Base-by-base conservation (phyloP, 92 coral and sea anemone genomes). In the Zoanthus sansibaricus region DNA sequence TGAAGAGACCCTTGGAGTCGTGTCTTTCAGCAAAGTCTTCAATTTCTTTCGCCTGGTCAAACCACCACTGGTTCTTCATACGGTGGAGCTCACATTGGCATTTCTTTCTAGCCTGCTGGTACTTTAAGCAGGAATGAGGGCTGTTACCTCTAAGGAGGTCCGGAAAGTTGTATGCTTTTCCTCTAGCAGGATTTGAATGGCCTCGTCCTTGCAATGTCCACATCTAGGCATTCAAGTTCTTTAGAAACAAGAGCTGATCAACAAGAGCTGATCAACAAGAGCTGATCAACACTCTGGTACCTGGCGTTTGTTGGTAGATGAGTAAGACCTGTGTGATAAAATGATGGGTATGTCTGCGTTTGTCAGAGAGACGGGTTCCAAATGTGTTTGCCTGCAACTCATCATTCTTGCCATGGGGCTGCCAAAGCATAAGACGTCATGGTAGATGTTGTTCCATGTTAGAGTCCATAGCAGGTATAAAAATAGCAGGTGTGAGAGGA, bases 101-200 rank as follows among this genome's bases (percentile, higher is more conserved):
- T 9, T 54, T 54, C 0, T 54, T 54, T 58, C 66, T 58, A 58
- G 66, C 64, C 64, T 56, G 64, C 64, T 56, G 64, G 64, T 56
- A 56, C 64, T 56, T 56, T 56, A 9, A 56, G 64, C 64, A 18
- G 17, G 64, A 15, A 15, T 58, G 66, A 58, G 66, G 66, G 66
- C 20, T 58, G 18, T 58, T 58, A 58, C 15, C 66, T 58, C 20
- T 14, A 0, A 58, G n/a, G 20, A 14, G 66, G 66, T 58, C 66
- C 66, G 6, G 66, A 58, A 58, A 58, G 66, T 58, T 20, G n/a
- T 20, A 20, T 58, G 66, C 66, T 58, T 58, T 58, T 58, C 6
- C 66, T 58, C 66, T 58, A 58, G 66, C 66, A 58, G 66, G 66
- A 20, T 58, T 58, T 58, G 66, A 58, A 58, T 58, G 66, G 66